Base-by-base conservation (phyloP, 37 sponge, comb jelly and placozoan genomes). In the Cliona cf. orientalis region DNA sequence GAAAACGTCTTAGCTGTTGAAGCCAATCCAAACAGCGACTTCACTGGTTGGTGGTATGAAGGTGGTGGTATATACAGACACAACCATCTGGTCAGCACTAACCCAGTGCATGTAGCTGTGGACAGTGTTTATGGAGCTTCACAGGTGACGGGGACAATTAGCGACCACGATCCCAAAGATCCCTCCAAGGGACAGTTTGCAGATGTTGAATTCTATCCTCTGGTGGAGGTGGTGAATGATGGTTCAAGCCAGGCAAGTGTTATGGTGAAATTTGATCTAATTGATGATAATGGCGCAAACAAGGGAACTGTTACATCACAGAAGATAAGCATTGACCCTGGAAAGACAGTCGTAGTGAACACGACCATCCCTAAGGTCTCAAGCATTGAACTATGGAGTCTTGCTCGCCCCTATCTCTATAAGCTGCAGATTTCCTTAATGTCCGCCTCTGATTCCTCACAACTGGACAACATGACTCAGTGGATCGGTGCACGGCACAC, bases 41-140 rank as follows among this genome's bases (percentile, higher is more conserved):
- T n/a, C n/a, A 49, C 53, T 49, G 87, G 87, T 19, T 86, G 87
- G 87, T 86, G 87, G 87, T 86, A 86, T 57, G 87, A 86, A 63
- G 87, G 87, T 71, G 87, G 80, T 28, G 87, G 87, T 21, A 79
- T 86, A 1, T 86, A 86, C 59, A 55, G 80, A 73, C 88, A 80
- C 66, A 79, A 31, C 65, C 67, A 80, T 42, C 62, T 87, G 2
- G 43, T 80, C 42, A 60, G 49, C 5, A 65, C 81, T 21, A 60
- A 37, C 22, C 88, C 11, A 6, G 76, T 65, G 4, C 88, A 87
- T 67, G 19, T 80, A 9, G 75, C 59, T 2, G 38, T 34, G 4
- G 55, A 80, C 58, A 82, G 88, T 42, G 31, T 87, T 2, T 87
- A 87, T 66, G 88, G 69, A 66, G 59, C 75, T 40, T 64, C 56